Conservation (phyloP, 2,888 invertebrate species). For the Latheticus oryzae region DNA sequence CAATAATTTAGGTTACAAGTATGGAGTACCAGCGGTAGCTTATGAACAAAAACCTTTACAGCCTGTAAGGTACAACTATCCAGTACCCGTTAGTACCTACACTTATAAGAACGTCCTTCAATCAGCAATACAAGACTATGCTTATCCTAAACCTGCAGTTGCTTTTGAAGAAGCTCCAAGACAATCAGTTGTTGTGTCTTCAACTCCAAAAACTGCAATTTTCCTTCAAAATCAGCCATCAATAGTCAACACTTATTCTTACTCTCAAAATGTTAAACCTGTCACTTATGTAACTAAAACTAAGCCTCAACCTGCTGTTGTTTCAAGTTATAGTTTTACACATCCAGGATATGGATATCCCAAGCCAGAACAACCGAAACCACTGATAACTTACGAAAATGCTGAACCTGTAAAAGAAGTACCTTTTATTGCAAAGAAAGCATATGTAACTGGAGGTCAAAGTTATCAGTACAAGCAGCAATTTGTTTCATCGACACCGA, state of each 20-base stretch:
- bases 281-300: not conserved
- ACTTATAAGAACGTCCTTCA: conserved; percentile 40
- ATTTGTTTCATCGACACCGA: conserved; percentile 28
- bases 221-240: conserved; percentile 9
- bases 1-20: conserved; percentile 33
- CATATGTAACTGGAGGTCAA: conserved; percentile 56
- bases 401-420: conserved; percentile 55
- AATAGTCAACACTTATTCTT: conserved; percentile 20
- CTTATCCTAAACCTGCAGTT: conserved; percentile 56
- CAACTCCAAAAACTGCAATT: conserved; percentile 41
- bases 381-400: conserved; percentile 46
- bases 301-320: conserved; percentile 42
- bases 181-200: conserved; percentile 48
- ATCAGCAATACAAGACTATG: conserved; percentile 59
- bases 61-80: conserved; percentile 23
- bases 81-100: conserved; percentile 28
- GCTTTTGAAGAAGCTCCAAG: conserved; percentile 44
- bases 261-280: conserved; percentile 9
- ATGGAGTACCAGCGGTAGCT: conserved; percentile 23
- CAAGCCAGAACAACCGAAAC: conserved; percentile 58
- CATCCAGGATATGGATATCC: conserved; percentile 51
- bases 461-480: conserved; percentile 35
- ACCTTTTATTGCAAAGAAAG: conserved; percentile 59
- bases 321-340: conserved; percentile 47
- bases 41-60: conserved; percentile 32